A percentile compares a stretch with the other conserved stretches of the same genome.
Conservation (phyloP, 2,888 invertebrate species). For the Brachyopa scutellaris region DNA sequence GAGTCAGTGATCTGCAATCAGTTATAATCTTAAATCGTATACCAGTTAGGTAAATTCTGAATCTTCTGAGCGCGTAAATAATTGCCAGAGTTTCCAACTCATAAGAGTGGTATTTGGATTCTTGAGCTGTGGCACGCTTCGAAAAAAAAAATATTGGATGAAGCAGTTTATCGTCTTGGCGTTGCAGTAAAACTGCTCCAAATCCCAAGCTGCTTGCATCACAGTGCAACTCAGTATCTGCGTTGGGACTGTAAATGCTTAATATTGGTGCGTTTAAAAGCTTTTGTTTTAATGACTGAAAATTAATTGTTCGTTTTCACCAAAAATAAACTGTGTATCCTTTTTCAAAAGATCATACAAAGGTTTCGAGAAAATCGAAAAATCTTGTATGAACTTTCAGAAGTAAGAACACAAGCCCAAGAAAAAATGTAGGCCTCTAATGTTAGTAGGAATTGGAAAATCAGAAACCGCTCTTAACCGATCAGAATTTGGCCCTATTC, state of each 20-base stretch:
- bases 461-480: not conserved
- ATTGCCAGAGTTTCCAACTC: slow-evolving; percentile 75
- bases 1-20: slow-evolving; percentile 64
- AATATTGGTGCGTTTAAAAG: slow-evolving; percentile 70
- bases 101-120: slow-evolving; percentile 75
- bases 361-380: slow-evolving; percentile 15
- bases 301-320: not conserved
- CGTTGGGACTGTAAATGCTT: too few species aligned
- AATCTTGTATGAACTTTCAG: slow-evolving; percentile 26
- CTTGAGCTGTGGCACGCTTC: slow-evolving; percentile 72
- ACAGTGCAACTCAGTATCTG: slow-evolving; percentile 73
- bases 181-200: slow-evolving; percentile 68
- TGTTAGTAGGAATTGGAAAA: not conserved
- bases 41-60: slow-evolving; percentile 74
- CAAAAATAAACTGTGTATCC: slow-evolving; percentile 5
- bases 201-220: slow-evolving; percentile 74
- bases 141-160: slow-evolving; percentile 63
- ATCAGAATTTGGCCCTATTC: slow-evolving; percentile 5
- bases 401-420: slow-evolving; percentile 59
- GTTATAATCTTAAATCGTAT: slow-evolving; percentile 74
- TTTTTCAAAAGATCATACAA: slow-evolving; percentile 15
- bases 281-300: not conserved
- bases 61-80: slow-evolving; percentile 74
- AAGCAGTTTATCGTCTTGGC: slow-evolving; percentile 11
- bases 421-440: slow-evolving; percentile 24